phyloP scores from a whole-genome alignment of 1,140 invertebrate genomes.

The Maniola jurtina region DNA sequence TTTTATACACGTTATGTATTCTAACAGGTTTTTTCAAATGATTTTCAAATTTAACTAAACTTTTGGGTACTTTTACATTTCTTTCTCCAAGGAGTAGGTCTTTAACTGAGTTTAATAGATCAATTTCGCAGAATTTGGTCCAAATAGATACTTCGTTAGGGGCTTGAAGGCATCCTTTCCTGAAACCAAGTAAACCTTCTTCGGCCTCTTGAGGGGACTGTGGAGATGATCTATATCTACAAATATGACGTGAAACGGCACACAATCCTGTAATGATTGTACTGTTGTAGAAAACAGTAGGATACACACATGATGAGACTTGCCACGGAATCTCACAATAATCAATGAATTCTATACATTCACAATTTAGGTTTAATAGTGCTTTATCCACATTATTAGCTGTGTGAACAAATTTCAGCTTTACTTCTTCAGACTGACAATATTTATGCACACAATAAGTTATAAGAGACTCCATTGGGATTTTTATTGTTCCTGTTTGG shows the following conservation, averaged over 20 bases:
- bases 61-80: slow-evolving; percentile 52
- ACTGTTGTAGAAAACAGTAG: slow-evolving; percentile 79
- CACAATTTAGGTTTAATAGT: slow-evolving; percentile 33
- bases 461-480: slow-evolving; percentile 67
- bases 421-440: slow-evolving; percentile 48
- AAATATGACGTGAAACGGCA: slow-evolving; percentile 84
- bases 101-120: slow-evolving; percentile 82
- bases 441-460: slow-evolving; percentile 69
- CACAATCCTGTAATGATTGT: slow-evolving; percentile 85
- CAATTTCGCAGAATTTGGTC: slow-evolving; percentile 96
- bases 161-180: slow-evolving; percentile 87
- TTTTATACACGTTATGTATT: slow-evolving; percentile 93
- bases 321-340: slow-evolving; percentile 54
- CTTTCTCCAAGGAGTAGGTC: slow-evolving; percentile 36
- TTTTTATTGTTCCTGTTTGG: slow-evolving; percentile 33
- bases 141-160: slow-evolving; percentile 92
- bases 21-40: slow-evolving; percentile 92
- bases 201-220: slow-evolving; percentile 57
- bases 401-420: slow-evolving; percentile 46
- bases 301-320: slow-evolving; percentile 79
- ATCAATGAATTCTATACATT: slow-evolving; percentile 37
- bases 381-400: slow-evolving; percentile 14
- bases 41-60: slow-evolving; percentile 88
- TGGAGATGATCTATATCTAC: slow-evolving; percentile 63
- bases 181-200: slow-evolving; percentile 85